Conservation (phyloP, 1,140 invertebrate genomes). For the Penaeus chinensis region DNA sequence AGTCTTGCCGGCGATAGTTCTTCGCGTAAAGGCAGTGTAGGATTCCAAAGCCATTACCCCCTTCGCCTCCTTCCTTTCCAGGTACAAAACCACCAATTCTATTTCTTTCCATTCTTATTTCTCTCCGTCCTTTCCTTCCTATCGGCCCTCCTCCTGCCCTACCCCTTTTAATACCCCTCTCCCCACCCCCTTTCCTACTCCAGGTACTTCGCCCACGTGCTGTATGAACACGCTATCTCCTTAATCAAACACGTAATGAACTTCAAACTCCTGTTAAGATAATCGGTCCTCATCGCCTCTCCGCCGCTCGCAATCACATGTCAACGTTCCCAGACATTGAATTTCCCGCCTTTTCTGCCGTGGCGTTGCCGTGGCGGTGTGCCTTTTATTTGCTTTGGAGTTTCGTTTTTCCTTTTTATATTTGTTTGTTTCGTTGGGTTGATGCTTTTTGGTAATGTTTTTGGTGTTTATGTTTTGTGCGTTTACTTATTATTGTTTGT, state of each 20-base stretch:
- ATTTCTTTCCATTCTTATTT: neutral
- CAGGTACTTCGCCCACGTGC: constrained; percentile 15
- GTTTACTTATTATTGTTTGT: constrained; percentile 2
- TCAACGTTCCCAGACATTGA: neutral
- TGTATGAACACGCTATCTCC: constrained; percentile 15
- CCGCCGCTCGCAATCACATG: neutral
- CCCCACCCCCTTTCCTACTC: neutral
- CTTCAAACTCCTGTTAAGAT: constrained; percentile 38
- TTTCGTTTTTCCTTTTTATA: neutral
- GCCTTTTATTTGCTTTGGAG: too few species aligned
- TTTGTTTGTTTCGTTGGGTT: neutral
- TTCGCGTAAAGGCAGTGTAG: too few species aligned
- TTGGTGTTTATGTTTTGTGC: neutral
- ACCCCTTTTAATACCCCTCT: neutral
- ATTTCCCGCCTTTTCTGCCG: neutral
- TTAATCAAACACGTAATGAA: constrained; percentile 27
- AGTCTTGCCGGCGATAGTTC: too few species aligned
- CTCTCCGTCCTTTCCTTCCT: neutral
- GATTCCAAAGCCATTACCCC: neutral
- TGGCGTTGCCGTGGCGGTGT: too few species aligned
- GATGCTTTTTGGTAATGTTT: neutral
- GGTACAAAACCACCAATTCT: neutral
- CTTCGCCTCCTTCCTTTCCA: neutral
- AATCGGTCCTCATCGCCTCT: constrained; percentile 24
- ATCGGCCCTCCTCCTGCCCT: neutral